Evolutionary conservation across 2,797 vertebrate genomes (phyloP).

Genomic region (Arrhamphus sclerolepis): DNA sequence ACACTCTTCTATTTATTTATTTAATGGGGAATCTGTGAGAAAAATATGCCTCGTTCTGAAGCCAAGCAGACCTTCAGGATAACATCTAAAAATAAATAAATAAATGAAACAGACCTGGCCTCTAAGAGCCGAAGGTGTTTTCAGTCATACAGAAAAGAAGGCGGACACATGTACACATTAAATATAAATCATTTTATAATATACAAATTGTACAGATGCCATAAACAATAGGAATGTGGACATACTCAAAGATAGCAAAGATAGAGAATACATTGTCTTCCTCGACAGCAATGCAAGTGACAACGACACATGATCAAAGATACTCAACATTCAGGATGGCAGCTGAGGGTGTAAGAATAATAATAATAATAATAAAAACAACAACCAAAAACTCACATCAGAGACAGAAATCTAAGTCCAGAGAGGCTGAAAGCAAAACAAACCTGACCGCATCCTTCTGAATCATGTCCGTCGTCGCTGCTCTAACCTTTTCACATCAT

Average conservation of each 20-base stretch:
- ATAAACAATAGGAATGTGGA: slow-evolving; percentile 74
- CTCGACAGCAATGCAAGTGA: slow-evolving; percentile 60
- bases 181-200: slow-evolving; percentile 89
- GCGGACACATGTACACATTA: slow-evolving; percentile 75
- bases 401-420: slow-evolving; percentile 54
- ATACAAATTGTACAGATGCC: slow-evolving; percentile 88
- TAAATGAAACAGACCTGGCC: too few relatives aligned
- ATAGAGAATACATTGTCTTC: slow-evolving; percentile 62
- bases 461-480: slow-evolving; percentile 62
- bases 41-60: too few relatives aligned
- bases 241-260: slow-evolving; percentile 62
- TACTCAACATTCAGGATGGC: slow-evolving; percentile 74
- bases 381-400: slow-evolving; percentile 48
- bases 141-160: slow-evolving; percentile 38
- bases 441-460: slow-evolving; percentile 56
- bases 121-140: too few relatives aligned
- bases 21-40: too few relatives aligned
- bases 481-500: slow-evolving; percentile 59
- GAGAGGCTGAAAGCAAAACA: slow-evolving; percentile 54
- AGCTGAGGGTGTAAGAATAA: slow-evolving; percentile 65
- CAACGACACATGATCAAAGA: slow-evolving; percentile 70
- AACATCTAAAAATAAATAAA: too few relatives aligned
- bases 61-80: too few relatives aligned
- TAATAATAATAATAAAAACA: slow-evolving; percentile 37
- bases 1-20: too few relatives aligned